Conservation (phyloP, 2,888 invertebrate species). For the Lottia gigantea region DNA sequence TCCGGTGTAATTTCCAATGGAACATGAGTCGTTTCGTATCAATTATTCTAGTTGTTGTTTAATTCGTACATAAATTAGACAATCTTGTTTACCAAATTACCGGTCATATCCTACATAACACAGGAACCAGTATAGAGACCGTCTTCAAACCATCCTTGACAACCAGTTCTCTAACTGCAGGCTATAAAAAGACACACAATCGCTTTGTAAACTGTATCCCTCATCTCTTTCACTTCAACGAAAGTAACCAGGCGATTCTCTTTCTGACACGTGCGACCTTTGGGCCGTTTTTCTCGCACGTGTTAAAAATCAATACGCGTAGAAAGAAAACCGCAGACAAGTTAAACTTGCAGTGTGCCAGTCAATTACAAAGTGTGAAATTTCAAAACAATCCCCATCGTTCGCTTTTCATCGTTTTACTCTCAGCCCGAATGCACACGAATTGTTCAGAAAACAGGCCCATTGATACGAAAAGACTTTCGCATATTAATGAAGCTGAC, state of each 20-base stretch:
- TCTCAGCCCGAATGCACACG: too few species aligned
- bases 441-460: too few species aligned
- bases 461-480: too few species aligned
- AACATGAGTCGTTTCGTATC: neutral
- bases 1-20: constrained; percentile 1
- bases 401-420: neutral
- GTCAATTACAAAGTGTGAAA: neutral
- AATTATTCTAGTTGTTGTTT: neutral
- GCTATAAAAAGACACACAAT: too few species aligned
- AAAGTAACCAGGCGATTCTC: neutral
- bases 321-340: constrained; percentile 10
- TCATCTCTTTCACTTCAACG: neutral
- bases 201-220: too few species aligned
- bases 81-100: constrained; percentile 5
- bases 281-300: constrained; percentile 1
- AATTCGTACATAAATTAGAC: neutral
- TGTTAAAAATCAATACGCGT: constrained; percentile 1
- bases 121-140: neutral
- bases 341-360: neutral
- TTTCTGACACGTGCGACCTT: neutral
- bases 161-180: neutral
- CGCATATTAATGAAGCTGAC: too few species aligned
- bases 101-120: neutral
- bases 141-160: neutral
- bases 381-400: neutral